A percentile compares a stretch with the other conserved stretches of the same genome.
phyloP scores from a whole-genome alignment of 2,888 invertebrate species.

The Stramonita haemastoma region DNA sequence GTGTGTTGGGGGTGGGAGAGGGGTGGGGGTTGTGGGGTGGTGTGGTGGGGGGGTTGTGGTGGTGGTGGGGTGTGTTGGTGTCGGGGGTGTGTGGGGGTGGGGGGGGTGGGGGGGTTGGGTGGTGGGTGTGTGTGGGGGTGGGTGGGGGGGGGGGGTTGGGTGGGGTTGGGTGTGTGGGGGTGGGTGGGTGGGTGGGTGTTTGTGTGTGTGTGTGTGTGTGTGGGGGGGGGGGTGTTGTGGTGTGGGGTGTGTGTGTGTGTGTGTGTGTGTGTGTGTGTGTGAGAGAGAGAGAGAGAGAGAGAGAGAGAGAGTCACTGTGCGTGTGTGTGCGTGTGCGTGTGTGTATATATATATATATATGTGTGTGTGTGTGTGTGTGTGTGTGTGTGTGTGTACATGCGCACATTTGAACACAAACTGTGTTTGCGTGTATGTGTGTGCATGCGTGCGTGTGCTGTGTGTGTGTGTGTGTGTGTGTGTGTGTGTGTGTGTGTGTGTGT shows the following conservation, averaged over 20 bases:
- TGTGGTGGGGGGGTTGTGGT: background rate
- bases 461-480: background rate
- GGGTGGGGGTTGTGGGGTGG: background rate
- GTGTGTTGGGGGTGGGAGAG: background rate
- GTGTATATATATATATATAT: background rate
- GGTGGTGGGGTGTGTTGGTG: background rate
- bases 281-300: background rate
- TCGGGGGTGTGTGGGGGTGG: background rate
- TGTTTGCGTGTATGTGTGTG: background rate
- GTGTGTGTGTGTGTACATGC: background rate
- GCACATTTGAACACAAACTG: background rate
- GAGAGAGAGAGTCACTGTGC: background rate
- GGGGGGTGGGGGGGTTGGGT: background rate
- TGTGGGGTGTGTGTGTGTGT: background rate
- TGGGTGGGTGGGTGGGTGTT: background rate
- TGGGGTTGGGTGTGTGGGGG: background rate
- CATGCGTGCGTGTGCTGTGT: too few species aligned
- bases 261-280: background rate
- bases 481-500: background rate
- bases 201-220: background rate
- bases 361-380: constrained; percentile 13
- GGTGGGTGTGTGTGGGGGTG: background rate
- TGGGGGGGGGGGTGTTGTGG: background rate
- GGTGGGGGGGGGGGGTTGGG: background rate
- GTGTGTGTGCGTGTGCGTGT: background rate